phyloP scores from a whole-genome alignment of 2,888 invertebrate species.

The Rhagonycha fulva region DNA sequence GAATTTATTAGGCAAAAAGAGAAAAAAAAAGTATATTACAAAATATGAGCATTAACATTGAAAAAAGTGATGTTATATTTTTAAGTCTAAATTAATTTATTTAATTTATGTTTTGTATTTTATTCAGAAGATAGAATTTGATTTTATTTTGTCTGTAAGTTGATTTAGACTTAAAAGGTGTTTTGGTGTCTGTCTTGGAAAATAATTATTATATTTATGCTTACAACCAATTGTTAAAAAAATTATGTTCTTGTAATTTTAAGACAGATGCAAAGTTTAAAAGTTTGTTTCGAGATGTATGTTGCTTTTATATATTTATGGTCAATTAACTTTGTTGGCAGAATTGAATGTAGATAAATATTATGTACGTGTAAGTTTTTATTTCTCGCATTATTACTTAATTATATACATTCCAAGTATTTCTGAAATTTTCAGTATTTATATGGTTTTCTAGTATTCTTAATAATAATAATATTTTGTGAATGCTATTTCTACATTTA shows the following conservation, averaged over 20 bases:
- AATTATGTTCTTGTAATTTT: not conserved
- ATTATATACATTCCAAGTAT: constrained; percentile 16
- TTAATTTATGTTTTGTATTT: constrained; percentile 18
- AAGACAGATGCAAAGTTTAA: not conserved
- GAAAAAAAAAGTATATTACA: constrained; percentile 21
- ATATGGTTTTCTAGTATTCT: constrained; percentile 21
- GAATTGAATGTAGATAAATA: constrained; percentile 3
- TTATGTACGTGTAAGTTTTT: constrained; percentile 3
- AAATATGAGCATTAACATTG: constrained; percentile 18
- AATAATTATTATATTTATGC: not conserved
- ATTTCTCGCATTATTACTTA: constrained; percentile 16
- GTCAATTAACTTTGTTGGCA: constrained; percentile 3
- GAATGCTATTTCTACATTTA: constrained; percentile 22
- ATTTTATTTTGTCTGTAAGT: constrained; percentile 19
- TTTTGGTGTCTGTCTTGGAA: constrained; percentile 16
- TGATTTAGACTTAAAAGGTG: constrained; percentile 27
- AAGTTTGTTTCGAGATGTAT: not conserved
- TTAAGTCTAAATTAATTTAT: constrained; percentile 28
- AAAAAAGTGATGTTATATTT: constrained; percentile 15
- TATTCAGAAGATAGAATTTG: constrained; percentile 12
- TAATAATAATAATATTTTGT: constrained; percentile 16
- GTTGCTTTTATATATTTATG: constrained; percentile 3
- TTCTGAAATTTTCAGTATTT: constrained; percentile 21
- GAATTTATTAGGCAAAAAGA: constrained; percentile 23
- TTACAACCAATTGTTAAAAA: not conserved